phyloP scores from a whole-genome alignment of 2,888 invertebrate species.

The Drosophila buzzatii region DNA sequence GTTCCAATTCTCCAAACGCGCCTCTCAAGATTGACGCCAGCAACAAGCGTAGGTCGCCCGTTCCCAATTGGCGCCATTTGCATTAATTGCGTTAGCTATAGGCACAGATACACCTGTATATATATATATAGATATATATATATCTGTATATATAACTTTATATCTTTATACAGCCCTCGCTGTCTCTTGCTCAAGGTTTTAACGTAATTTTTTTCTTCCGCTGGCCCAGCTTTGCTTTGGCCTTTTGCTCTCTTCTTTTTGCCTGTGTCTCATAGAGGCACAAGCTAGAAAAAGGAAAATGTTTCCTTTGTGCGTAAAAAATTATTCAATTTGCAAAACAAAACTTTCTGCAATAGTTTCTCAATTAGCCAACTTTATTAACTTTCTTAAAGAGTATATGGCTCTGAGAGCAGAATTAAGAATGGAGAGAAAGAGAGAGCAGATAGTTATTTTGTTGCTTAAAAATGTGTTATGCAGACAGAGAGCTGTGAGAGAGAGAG shows the following conservation, averaged over 20 bases:
- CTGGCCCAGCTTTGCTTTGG: neutral
- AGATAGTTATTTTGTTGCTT: too few relatives aligned
- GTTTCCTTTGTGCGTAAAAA: neutral
- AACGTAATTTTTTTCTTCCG: neutral
- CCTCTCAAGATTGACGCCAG: conserved; percentile 50
- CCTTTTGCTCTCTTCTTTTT: too few relatives aligned
- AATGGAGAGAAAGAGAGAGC: too few relatives aligned
- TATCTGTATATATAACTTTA: neutral
- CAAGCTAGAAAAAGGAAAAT: neutral
- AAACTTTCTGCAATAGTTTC: neutral
- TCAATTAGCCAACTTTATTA: neutral
- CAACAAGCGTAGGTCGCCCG: conserved; percentile 11
- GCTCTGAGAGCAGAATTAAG: too few relatives aligned
- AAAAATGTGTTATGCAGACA: too few relatives aligned
- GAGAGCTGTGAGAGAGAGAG: too few relatives aligned
- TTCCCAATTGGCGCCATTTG: conserved; percentile 49
- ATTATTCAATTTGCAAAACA: neutral
- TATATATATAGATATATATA: conserved; percentile 9
- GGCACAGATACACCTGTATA: neutral
- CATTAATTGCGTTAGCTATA: conserved; percentile 52
- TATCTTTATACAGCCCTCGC: neutral
- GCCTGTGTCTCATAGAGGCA: too few relatives aligned
- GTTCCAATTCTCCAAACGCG: conserved; percentile 47
- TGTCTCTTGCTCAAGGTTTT: neutral
- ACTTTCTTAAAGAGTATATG: neutral